Base-by-base conservation (phyloP, 2,797 vertebrate genomes). In the Amniataba percoides region DNA sequence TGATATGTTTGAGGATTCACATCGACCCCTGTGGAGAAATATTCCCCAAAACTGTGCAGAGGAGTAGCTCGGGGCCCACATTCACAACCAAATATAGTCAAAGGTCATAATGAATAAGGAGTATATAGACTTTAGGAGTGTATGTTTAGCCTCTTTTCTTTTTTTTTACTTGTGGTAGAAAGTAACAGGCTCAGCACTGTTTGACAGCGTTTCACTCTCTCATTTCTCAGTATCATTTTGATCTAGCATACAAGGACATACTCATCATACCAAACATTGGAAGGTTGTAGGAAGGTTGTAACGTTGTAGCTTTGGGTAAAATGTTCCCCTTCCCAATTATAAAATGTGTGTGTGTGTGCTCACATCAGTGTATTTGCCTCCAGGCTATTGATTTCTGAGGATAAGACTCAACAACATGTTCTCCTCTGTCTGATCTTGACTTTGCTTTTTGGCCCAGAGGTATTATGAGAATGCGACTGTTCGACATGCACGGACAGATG, bases 401-500 rank as follows among this genome's bases (percentile, higher is more conserved):
- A 5, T 7, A 11, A 46, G 19, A 46, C 43, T 46, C 27, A 59
- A 40, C 58, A 53, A 5, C 25, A 25, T 34, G 11, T 58, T 62
- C 15, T 39, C n/a, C n/a, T 19, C 1, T 55, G 63, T 34, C 63
- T 65, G 34, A 42, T 25, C 66, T 66, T 72, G 53, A 39, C 16
- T 62, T 43, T 45, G 40, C 23, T 55, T 19, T 58, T 0, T 6
- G 36, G 15, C 64, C 23, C 45, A 19, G 55, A 36, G 64, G 1
- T 5, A 12, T 43, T 25, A 3, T n/a, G 12, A 13, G 15, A 52
- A 43, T 18, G 1, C 7, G 31, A 1, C 57, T 55, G 53, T 52
- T 14, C n/a, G 45, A 87, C 82, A 53, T 48, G 86, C 55, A 78
- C 56, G 52, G 58, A 57, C 73, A 42, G 9, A 13, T 70, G 56